Evolutionary conservation across 64 coral and sea anemone species (phyloP), one percentile per base, ranked within the genome.

Genomic region (Pocillopora damicornis): DNA sequence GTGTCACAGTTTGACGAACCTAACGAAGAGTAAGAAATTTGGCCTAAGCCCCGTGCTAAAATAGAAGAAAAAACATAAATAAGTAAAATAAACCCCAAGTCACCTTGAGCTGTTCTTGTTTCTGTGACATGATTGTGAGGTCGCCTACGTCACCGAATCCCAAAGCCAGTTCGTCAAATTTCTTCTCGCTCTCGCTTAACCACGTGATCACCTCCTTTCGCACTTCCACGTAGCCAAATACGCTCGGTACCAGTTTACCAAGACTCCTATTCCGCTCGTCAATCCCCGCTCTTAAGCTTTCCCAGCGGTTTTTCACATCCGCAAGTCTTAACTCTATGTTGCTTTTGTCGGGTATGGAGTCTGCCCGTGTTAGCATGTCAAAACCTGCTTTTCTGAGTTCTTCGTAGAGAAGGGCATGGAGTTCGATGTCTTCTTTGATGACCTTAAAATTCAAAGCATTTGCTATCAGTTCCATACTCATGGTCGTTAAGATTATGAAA

Each of bases 21-120:
- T 30, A 30, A 30, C 30, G 30, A 30, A 30, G 30, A 0, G 14
- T 61, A 61, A 11, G 14, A 61, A 61, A 61, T 11, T 15, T 61
- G 60, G 61, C 13, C 61, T 63, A 63, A 63, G 11, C 12, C 13
- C 12, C 11, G 61, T 1, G 16, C 61, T 63, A 63, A 63, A 13
- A 63, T 17, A 63, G 11, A 63, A 63, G 11, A 63, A 63, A 17
- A 4, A 63, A 17, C 61, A 63, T 17, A 63, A 1, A 15, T 2
- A 63, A 13, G 61, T 15, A 63, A 63, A 17, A 63, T n/a, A n/a
- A 25, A 71, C 13, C 17, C 11, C 23, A 14, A 11, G 58, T 17
- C 66, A 91, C 92, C 94, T 97, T 93, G 36, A 97, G 79, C 42
- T 87, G 87, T 59, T 89, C 79, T 79, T 97, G 87, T 72, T 97